Evolutionary conservation across 2,113 vertebrate genomes (phyloP), one percentile per base, ranked within the genome.

Genomic region (Heloderma charlesbogerti): DNA sequence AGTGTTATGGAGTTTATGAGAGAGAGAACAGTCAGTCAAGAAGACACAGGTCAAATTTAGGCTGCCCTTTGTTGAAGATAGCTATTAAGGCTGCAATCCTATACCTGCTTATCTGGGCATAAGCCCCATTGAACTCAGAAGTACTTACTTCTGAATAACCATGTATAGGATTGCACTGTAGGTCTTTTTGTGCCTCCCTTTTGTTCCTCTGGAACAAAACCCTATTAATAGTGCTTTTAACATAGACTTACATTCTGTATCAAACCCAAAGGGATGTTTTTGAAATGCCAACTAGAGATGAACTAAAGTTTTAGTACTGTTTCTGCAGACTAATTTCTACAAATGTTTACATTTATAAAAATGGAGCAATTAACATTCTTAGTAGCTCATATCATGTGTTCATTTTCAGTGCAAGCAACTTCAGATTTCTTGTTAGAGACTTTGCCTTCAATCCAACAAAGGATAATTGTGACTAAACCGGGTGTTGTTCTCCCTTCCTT

Each of bases 191-290:
- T 2, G 15, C n/a, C 29, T 66, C 79, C 75, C 20, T 31, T 78
- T 66, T 88, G 54, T 78, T 22, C 31, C n/a, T 77, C 43, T 66
- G 37, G 22, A 43, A 43, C 72, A 45, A 63, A 77, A 86, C 37
- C 3, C 48, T 25, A 8, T 54, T 69, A 89, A 54, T 40, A 90
- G 48, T n/a, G 92, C 29, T 60, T 91, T 1, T 63, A 93, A 88
- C 51, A 45, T 16, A 0, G 3, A 40, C 48, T 0, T 3, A 43
- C 66, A 57, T 87, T 89, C 77, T 90, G 31, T 91, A 51, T 51
- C 91, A 87, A 85, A 67, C n/a, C 93, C 94, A 87, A 80, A 85
- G 12, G 84, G 88, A 95, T 72, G 91, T 91, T 87, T 94, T 94
- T 75, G 89, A 94, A 94, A 94, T 91, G 82, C 89, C 90, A 94